Evolutionary conservation across 2,113 vertebrate genomes (phyloP).

Genomic region (Camelus bactrianus): DNA sequence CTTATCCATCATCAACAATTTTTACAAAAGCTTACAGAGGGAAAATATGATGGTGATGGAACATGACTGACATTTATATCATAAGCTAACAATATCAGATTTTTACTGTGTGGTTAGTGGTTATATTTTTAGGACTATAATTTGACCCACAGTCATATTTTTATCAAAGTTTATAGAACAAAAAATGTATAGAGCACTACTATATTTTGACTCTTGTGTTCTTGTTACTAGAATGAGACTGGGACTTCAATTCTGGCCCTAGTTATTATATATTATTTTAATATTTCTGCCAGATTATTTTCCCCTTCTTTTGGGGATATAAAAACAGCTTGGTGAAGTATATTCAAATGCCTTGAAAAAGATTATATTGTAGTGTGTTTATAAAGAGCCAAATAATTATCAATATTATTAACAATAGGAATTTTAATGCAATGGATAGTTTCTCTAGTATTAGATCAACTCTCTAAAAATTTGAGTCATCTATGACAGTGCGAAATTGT

Average conservation of each 20-base stretch:
- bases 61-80: neutral
- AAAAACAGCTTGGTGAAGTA: slow-evolving; percentile 1
- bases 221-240: neutral
- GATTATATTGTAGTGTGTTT: neutral
- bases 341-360: neutral
- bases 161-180: slow-evolving; percentile 13
- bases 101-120: neutral
- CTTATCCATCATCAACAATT: neutral
- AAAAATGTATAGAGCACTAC: neutral
- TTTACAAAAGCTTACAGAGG: neutral
- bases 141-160: neutral
- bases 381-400: slow-evolving; percentile 21
- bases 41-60: neutral
- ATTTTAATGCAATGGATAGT: neutral
- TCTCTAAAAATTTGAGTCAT: slow-evolving; percentile 19
- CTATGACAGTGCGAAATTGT: neutral
- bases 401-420: neutral
- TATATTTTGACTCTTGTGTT: neutral
- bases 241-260: neutral
- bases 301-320: neutral
- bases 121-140: neutral
- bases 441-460: neutral
- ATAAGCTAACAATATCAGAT: neutral
- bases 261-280: slow-evolving; percentile 45
- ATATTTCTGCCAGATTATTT: slow-evolving; percentile 1